Base-by-base conservation (phyloP, 1,140 invertebrate genomes). In the Bombus consobrinus region DNA sequence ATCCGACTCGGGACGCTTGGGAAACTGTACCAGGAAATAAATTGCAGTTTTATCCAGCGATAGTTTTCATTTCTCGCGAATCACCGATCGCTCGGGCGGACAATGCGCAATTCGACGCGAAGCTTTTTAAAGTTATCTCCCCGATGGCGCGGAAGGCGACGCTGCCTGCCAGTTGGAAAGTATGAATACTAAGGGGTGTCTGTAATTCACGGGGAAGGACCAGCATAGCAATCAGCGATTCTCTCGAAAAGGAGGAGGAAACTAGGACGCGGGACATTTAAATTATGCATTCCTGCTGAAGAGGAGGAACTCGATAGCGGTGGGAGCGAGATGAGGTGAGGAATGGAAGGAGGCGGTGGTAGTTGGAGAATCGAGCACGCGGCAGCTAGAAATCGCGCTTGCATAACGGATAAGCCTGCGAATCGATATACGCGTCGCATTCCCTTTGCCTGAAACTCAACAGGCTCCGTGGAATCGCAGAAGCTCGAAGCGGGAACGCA, bases 241-340 rank as follows among this genome's bases (percentile, higher is more conserved):
- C 87, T 72, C 82, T 76, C 66, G 74, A 86, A 85, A 77, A 80
- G 82, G 64, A 81, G 87, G 62, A 86, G 72, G 85, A 93, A 93
- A 93, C 88, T 93, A 81, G 92, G 90, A 89, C 92, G 92, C 88
- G 87, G 81, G 89, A 89, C 89, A 89, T 91, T 92, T 93, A 91
- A 92, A 93, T 93, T 93, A 93, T 92, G 91, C 90, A 93, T 90
- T 90, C 88, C 87, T 71, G 59, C 68, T 69, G 83, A 83, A 82
- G 76, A 84, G 81, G 76, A 41, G 75, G 83, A 89, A 39, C 53
- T 72, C 66, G 87, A 89, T 68, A 34, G 74, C 79, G 81, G 84
- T 18, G 81, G n/a, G 47, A 57, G 25, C 32, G 47, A 57, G 59
- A 64, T 15, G 41, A 74, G 86, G 59, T 73, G 28, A 57, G n/a